Base-by-base conservation (phyloP, 2,888 invertebrate species). In the Hydrotaea cyrtoneurina region DNA sequence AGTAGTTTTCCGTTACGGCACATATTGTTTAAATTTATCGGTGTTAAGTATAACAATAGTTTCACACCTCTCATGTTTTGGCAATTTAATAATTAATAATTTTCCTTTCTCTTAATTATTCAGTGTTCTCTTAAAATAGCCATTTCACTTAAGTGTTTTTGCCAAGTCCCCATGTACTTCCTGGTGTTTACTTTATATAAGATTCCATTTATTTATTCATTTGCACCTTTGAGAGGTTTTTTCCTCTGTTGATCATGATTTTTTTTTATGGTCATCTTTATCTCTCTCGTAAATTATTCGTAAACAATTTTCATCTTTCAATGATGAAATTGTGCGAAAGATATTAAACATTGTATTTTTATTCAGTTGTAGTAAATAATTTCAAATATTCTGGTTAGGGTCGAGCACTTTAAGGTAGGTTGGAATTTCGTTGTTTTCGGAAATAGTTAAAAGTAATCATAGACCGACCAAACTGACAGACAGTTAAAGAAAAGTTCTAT, bases 301-400 rank as follows among this genome's bases (percentile, higher is more conserved):
- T 73, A 57, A 83, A 72, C 66, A 76, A 74, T 73, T 73, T 69
- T 43, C 23, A 15, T n/a, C 39, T 80, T 26, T 80, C 76, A 62
- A 83, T 83, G 73, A 83, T 73, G 59, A 83, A 77, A 73, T 73
- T 15, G 79, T 80, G 83, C 23, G 64, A 83, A 80, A 72, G 73
- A 83, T 73, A 80, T 77, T 66, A 66, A 80, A 80, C 79, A 72
- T 79, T 55, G 2, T 69, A 50, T 62, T 76, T 53, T n/a, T n/a
- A n/a, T n/a, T n/a, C n/a, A n/a, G n/a, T n/a, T 77, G 23, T 17
- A 23, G 8, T 36, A 23, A 64, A 59, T 46, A n/a, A 10, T 36
- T 66, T 21, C 50, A 55, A n/a, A 46, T 74, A 46, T 62, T 50
- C 39, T 13, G 64, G 36, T 39, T 23, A 11, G 50, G n/a, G n/a